Percentiles rank a stretch among this genome's conserved stretches.
These are phyloP conservation scores for Drosophila dives DNA, from an alignment of 2,888 invertebrate genomes.

Conservation along the genomic window DNA sequence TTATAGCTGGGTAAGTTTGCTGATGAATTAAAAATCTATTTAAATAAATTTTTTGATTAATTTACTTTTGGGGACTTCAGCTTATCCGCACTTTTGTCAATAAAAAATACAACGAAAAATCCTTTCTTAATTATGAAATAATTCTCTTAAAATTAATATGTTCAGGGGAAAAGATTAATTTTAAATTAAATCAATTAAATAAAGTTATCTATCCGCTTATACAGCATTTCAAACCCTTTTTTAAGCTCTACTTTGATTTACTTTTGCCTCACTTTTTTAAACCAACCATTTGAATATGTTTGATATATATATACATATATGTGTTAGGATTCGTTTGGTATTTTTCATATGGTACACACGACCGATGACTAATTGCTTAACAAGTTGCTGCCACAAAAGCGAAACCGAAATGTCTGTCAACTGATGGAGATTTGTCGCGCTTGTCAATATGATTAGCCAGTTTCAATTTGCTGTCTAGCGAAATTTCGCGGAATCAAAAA, in stretches of 20 bases:
- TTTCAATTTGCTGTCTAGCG: slow-evolving; percentile 29
- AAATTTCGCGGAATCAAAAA: slow-evolving; percentile 48
- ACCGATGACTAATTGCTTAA: slow-evolving; percentile 56
- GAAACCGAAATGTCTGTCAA: slow-evolving; percentile 43
- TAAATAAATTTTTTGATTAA: background rate
- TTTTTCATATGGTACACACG: background rate
- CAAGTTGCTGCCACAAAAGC: slow-evolving; percentile 42
- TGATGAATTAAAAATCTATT: background rate
- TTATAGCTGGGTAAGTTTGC: background rate
- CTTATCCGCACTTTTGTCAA: background rate
- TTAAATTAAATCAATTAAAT: background rate
- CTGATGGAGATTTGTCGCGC: slow-evolving; percentile 58
- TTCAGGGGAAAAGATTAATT: accelerated
- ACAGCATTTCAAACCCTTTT: background rate
- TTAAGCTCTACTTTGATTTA: background rate
- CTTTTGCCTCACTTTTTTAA: background rate
- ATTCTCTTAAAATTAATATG: background rate
- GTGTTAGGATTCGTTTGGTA: background rate
- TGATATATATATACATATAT: no score
- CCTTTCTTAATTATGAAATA: background rate
- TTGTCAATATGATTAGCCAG: slow-evolving; percentile 64
- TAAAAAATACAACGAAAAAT: background rate
- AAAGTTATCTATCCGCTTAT: background rate
- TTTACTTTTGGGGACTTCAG: accelerated
- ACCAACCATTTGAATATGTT: background rate